Conservation (phyloP, 2,113 vertebrate species). For the Coregonus clupeaformis region DNA sequence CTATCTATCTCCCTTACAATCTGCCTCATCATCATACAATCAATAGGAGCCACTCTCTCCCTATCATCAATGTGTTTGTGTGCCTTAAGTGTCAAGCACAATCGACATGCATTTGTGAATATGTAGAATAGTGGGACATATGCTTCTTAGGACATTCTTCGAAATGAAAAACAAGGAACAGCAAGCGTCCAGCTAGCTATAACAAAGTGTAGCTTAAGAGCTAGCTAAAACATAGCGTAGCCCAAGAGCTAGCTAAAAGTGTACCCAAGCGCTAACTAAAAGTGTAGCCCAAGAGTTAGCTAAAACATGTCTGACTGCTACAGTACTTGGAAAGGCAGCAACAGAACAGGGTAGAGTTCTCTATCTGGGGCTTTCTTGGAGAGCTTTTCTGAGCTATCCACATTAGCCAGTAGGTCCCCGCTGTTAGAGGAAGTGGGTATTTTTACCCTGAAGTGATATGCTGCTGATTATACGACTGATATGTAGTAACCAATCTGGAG, state of each 20-base stretch:
- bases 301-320: no score
- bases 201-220: no score
- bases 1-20: slow-evolving; percentile 42
- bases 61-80: slow-evolving; percentile 53
- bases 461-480: slow-evolving; percentile 61
- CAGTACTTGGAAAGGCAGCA: no score
- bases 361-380: no score
- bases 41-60: slow-evolving; percentile 50
- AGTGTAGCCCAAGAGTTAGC: no score
- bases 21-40: slow-evolving; percentile 54
- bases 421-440: slow-evolving; percentile 55
- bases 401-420: slow-evolving; percentile 53
- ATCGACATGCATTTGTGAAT: background rate
- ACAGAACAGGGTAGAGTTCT: no score
- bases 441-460: slow-evolving; percentile 56
- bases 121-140: background rate
- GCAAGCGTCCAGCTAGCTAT: no score
- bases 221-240: no score
- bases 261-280: no score
- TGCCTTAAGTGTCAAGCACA: slow-evolving; percentile 26
- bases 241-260: no score
- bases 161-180: no score
- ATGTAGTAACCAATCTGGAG: slow-evolving; percentile 52
- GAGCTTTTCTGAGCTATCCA: slow-evolving; percentile 36
- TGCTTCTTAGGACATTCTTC: background rate